Conservation (phyloP, 2,113 vertebrate species). For the Hippocampus barbouri region DNA sequence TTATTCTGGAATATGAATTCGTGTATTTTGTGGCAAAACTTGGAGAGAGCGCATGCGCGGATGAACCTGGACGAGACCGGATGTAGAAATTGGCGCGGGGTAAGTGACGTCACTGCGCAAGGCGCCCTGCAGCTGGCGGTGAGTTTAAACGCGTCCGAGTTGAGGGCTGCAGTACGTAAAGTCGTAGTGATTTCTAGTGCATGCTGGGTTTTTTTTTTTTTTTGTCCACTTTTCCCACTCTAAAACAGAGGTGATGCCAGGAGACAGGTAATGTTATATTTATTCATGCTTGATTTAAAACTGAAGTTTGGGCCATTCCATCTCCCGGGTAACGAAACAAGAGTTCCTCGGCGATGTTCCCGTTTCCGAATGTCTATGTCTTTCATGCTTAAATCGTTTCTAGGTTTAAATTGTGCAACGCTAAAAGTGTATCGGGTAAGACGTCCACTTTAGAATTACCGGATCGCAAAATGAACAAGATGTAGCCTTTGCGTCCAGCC, state of each 20-base stretch:
- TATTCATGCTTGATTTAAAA: not conserved
- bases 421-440: fast-evolving
- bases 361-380: too few species aligned
- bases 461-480: not conserved
- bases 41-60: not conserved
- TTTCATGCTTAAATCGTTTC: not conserved
- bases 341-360: not conserved
- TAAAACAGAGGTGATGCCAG: constrained; percentile 32
- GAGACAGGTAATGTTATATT: constrained; percentile 44
- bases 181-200: not conserved
- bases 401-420: not conserved
- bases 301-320: not conserved
- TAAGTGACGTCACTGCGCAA: constrained; percentile 4
- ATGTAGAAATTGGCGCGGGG: not conserved
- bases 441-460: not conserved
- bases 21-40: not conserved
- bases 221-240: fast-evolving
- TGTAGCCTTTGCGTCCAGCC: not conserved
- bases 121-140: constrained; percentile 24
- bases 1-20: too few species aligned
- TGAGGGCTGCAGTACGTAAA: not conserved
- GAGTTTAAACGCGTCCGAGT: constrained; percentile 46
- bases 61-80: not conserved
- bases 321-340: not conserved
- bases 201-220: not conserved